These are phyloP conservation scores for Papilio dardanus DNA, from an alignment of 1,140 invertebrate genomes.

Conservation along the genomic window DNA sequence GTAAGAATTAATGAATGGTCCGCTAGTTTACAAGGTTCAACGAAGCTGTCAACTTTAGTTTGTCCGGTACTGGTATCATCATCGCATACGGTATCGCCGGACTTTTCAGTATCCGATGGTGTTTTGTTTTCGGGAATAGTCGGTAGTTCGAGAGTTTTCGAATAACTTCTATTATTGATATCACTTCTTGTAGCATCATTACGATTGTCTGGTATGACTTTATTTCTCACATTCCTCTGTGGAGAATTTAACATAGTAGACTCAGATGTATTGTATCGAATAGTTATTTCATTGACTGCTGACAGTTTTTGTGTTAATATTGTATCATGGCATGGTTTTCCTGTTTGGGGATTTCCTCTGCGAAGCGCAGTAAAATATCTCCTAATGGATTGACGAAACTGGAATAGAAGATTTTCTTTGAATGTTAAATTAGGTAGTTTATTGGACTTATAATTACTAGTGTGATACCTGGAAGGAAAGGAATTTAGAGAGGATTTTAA, in stretches of 20 bases:
- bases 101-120: slow-evolving; percentile 63
- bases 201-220: slow-evolving; percentile 49
- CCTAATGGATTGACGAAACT: slow-evolving; percentile 77
- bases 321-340: slow-evolving; percentile 64
- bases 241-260: slow-evolving; percentile 56
- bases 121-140: slow-evolving; percentile 72
- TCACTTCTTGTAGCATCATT: slow-evolving; percentile 52
- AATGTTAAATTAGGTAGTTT: slow-evolving; percentile 36
- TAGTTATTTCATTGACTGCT: slow-evolving; percentile 61
- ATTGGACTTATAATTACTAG: background rate
- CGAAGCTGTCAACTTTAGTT: slow-evolving; percentile 56
- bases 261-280: slow-evolving; percentile 63
- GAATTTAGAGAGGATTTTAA: background rate
- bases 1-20: slow-evolving; percentile 61
- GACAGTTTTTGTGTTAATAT: slow-evolving; percentile 62
- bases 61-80: slow-evolving; percentile 58
- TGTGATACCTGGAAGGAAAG: background rate
- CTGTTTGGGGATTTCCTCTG: slow-evolving; percentile 57
- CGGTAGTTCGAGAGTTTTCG: slow-evolving; percentile 56
- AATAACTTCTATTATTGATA: slow-evolving; percentile 38
- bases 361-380: slow-evolving; percentile 67
- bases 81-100: slow-evolving; percentile 57
- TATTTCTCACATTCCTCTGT: slow-evolving; percentile 52
- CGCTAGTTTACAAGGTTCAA: slow-evolving; percentile 56
- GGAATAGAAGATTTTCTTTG: no score